Conservation (phyloP, 2,797 vertebrate genomes). For the Hippopotamyrus pictus region DNA sequence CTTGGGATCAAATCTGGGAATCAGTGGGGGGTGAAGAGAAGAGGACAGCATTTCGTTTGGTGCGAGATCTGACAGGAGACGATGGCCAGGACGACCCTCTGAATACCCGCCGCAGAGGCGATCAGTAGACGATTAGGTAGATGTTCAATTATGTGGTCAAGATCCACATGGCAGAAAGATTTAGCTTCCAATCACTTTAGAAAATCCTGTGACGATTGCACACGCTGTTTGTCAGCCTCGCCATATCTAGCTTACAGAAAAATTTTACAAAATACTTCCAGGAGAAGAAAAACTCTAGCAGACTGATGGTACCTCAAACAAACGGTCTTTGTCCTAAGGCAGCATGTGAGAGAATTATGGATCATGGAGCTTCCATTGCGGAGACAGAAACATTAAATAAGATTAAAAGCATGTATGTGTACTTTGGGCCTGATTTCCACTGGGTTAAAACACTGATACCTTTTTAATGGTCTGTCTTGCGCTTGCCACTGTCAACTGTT, state of each 20-base stretch:
- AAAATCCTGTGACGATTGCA: neutral
- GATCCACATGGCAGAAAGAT: neutral
- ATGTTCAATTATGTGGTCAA: neutral
- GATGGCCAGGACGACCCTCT: neutral
- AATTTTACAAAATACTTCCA: neutral
- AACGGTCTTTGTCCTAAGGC: neutral
- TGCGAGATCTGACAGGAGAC: neutral
- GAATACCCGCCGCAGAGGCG: neutral
- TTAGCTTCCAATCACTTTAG: neutral
- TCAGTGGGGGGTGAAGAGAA: neutral
- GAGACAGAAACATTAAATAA: conserved; percentile 26
- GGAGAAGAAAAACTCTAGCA: neutral
- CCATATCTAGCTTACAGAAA: neutral
- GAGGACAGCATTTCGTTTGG: neutral
- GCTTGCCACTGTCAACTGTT: neutral
- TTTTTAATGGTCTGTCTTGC: neutral
- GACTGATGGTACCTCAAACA: neutral
- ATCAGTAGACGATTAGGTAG: neutral
- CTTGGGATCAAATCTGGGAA: conserved; percentile 87
- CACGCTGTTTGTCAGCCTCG: neutral
- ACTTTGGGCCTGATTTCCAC: neutral
- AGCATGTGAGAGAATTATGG: neutral
- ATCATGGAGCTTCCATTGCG: conserved; percentile 16
- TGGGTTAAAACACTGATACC: neutral
- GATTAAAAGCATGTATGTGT: conserved; percentile 21